These are phyloP conservation scores for Antennarius maculatus DNA, from an alignment of 2,797 vertebrate species.

Conservation along the genomic window DNA sequence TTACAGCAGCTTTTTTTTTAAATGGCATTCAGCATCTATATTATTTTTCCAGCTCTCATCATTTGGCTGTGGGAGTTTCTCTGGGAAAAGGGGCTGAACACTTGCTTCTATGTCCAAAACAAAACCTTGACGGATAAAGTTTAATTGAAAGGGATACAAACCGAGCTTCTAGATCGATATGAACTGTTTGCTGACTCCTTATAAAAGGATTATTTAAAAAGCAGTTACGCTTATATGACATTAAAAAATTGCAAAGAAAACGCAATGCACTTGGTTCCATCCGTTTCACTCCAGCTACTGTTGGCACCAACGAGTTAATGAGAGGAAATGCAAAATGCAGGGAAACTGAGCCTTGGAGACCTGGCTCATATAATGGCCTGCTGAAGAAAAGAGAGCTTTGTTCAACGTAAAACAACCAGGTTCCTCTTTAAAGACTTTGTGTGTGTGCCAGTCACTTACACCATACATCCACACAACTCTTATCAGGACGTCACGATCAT, in stretches of 20 bases:
- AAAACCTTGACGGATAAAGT: constrained; percentile 11
- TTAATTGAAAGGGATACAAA: constrained; percentile 27
- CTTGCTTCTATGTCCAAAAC: constrained; percentile 21
- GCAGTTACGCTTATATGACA: constrained; percentile 34
- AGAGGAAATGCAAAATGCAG: constrained; percentile 74
- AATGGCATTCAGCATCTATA: constrained; percentile 8
- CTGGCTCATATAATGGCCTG: constrained; percentile 68
- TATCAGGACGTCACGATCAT: constrained; percentile 40
- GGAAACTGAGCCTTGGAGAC: constrained; percentile 75
- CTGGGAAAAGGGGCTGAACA: not conserved
- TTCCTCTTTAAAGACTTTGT: constrained; percentile 81
- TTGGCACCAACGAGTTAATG: constrained; percentile 70
- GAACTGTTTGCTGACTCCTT: constrained; percentile 26
- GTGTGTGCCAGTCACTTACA: constrained; percentile 74
- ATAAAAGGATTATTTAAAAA: constrained; percentile 33
- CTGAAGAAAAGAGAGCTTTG: constrained; percentile 77
- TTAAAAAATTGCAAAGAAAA: constrained; percentile 45
- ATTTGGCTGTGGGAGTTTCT: constrained; percentile 10
- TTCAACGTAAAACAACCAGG: constrained; percentile 75
- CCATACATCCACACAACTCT: constrained; percentile 63
- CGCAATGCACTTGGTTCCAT: constrained; percentile 51
- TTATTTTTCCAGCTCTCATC: constrained; percentile 27
- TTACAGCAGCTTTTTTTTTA: not conserved
- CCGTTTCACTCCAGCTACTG: constrained; percentile 47
- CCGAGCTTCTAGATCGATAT: constrained; percentile 7